Conservation (phyloP, 2,888 invertebrate species). For the Cheiracanthium punctorium region DNA sequence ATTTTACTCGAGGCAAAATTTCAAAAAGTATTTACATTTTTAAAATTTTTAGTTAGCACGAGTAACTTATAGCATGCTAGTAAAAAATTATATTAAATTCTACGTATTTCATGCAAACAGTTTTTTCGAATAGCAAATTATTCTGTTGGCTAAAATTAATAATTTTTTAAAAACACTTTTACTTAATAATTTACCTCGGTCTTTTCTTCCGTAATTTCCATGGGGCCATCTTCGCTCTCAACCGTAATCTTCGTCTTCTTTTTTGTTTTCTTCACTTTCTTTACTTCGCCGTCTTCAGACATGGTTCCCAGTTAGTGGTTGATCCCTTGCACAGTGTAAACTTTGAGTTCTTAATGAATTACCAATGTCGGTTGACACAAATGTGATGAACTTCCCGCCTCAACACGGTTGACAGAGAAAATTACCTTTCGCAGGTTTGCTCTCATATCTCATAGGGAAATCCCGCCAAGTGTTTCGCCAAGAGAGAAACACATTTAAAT, state of each 20-base stretch:
- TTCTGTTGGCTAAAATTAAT: no score
- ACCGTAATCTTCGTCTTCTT: constrained; percentile 79
- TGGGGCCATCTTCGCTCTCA: constrained; percentile 79
- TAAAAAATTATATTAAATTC: no score
- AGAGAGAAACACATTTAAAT: no score
- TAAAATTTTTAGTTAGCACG: no score
- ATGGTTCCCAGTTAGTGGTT: constrained; percentile 77
- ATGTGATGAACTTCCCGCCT: constrained; percentile 61
- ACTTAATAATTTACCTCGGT: constrained; percentile 47
- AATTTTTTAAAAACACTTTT: not conserved
- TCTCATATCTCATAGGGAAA: constrained; percentile 34
- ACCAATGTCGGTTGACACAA: constrained; percentile 31
- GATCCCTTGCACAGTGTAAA: not conserved
- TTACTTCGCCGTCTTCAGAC: constrained; percentile 89
- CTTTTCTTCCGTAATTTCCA: constrained; percentile 87
- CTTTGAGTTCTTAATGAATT: not conserved
- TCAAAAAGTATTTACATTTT: no score
- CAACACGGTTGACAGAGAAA: constrained; percentile 26
- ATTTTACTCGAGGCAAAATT: no score
- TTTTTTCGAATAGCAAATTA: no score
- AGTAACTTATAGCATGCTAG: no score
- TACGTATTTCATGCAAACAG: no score
- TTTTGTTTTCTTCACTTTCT: constrained; percentile 93
- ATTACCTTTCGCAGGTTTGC: constrained; percentile 48
- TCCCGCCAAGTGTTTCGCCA: constrained; percentile 48